Percentiles rank a stretch among this genome's conserved stretches.
These are phyloP conservation scores for Ceraclea dissimilis DNA, from an alignment of 2,888 invertebrate species.

Conservation along the genomic window DNA sequence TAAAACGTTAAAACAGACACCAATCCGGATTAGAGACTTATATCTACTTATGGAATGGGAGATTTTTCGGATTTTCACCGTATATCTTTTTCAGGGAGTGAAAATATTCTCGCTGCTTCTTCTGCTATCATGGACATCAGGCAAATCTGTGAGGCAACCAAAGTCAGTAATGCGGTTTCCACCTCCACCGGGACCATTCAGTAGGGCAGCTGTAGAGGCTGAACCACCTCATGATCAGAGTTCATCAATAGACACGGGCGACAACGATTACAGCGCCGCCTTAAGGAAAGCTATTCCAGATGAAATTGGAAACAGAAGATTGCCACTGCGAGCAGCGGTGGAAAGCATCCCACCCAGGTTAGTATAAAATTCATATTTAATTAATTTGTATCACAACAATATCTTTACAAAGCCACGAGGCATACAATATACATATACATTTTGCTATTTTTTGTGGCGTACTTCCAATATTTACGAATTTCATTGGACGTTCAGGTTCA, in stretches of 20 bases:
- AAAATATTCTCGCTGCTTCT: constrained; percentile 1
- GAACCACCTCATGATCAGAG: constrained; percentile 8
- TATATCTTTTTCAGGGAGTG: constrained; percentile 9
- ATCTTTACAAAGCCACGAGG: too few species aligned
- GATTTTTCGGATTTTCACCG: too few species aligned
- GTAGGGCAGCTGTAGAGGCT: constrained; percentile 22
- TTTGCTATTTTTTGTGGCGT: too few species aligned
- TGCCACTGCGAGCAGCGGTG: constrained; percentile 69
- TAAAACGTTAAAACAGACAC: too few species aligned
- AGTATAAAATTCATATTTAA: too few species aligned
- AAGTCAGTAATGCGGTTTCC: constrained; percentile 11
- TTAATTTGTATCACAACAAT: too few species aligned
- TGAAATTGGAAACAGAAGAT: constrained; percentile 28
- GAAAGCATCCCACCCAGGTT: constrained; percentile 60
- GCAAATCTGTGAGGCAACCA: constrained; percentile 9
- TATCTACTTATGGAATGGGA: too few species aligned
- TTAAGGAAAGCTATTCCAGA: constrained; percentile 8
- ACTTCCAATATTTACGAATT: too few species aligned
- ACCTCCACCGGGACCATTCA: constrained; percentile 17
- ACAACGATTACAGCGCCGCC: neutral
- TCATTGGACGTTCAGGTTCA: too few species aligned
- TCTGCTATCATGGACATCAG: constrained; percentile 5
- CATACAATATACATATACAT: too few species aligned
- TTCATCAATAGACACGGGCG: neutral
- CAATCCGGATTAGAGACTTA: too few species aligned